Evolutionary conservation across 2,888 invertebrate genomes (phyloP).

Genomic region (Nemoura dubitans): DNA sequence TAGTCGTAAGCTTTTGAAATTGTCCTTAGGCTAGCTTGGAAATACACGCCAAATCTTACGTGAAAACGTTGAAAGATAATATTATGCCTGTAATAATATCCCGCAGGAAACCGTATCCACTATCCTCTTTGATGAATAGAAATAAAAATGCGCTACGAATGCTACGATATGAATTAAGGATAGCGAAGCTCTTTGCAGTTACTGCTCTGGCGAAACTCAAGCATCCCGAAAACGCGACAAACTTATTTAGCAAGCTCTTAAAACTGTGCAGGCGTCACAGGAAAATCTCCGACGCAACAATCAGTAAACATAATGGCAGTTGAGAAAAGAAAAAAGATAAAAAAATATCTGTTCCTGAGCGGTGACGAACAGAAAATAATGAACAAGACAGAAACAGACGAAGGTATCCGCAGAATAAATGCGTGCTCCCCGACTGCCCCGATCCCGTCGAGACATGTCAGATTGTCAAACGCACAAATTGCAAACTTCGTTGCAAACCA

Average conservation of each 20-base stretch:
- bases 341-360: neutral
- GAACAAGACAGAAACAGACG: conserved; percentile 12
- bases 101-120: neutral
- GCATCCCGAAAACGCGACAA: neutral
- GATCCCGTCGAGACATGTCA: neutral
- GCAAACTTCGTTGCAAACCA: neutral
- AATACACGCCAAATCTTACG: neutral
- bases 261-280: neutral
- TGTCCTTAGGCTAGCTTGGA: neutral
- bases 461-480: conserved; percentile 1
- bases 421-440: neutral
- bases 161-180: neutral
- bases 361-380: neutral
- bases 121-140: neutral
- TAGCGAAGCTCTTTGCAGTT: neutral
- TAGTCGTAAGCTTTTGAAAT: neutral
- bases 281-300: neutral
- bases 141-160: neutral
- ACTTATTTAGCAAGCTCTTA: neutral
- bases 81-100: neutral
- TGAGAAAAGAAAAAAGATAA: neutral
- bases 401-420: neutral
- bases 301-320: neutral
- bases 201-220: neutral
- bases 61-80: neutral